These are phyloP conservation scores for Rhipidura dahli DNA, from an alignment of 2,113 vertebrate genomes.

Conservation along the genomic window DNA sequence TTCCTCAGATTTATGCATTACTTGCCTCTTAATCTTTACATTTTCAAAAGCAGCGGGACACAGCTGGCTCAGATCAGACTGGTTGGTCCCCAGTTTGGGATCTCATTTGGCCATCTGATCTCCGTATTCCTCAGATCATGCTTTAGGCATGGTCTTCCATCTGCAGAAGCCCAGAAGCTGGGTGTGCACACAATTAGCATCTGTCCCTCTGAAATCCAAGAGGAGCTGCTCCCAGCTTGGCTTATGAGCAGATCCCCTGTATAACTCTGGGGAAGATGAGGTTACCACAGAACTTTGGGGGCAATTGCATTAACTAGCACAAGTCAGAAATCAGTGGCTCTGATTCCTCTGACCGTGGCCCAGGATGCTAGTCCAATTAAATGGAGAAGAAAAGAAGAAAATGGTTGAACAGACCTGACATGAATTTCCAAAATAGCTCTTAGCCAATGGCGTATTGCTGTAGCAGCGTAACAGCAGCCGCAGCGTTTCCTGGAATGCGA, in stretches of 20 bases:
- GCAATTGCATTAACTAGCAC: background rate
- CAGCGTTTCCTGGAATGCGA: background rate
- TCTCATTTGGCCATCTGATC: background rate
- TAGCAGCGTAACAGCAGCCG: background rate
- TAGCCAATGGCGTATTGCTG: background rate
- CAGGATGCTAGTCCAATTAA: background rate
- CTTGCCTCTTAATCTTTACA: background rate
- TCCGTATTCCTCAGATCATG: background rate
- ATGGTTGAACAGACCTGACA: background rate
- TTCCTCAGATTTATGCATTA: background rate
- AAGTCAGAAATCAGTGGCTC: background rate
- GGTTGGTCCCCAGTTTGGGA: background rate
- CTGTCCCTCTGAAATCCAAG: background rate
- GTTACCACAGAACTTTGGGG: background rate
- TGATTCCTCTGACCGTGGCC: background rate
- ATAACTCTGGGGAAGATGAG: background rate
- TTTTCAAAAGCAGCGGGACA: background rate
- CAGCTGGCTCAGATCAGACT: background rate
- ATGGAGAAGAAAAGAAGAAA: background rate
- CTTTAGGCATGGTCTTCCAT: background rate
- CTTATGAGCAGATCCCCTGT: background rate
- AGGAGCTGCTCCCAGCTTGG: background rate
- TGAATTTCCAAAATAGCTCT: background rate
- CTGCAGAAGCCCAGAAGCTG: background rate
- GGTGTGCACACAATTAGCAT: background rate